Base-by-base conservation (phyloP, 1,140 invertebrate genomes). In the Rhizoglyphus robini region DNA sequence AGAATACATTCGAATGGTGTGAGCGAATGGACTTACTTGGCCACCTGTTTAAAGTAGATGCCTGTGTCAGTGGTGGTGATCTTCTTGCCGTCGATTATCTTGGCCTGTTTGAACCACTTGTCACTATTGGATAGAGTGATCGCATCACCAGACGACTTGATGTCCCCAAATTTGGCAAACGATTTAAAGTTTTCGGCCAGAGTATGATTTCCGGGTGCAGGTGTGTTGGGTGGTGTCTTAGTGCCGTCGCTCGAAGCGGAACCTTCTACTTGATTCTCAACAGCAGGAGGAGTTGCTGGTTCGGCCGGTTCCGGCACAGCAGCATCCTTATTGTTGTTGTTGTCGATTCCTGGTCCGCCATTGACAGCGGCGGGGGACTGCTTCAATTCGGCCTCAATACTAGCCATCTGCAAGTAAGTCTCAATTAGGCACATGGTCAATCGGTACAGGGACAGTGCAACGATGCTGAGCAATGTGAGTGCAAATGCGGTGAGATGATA, bases 41-140 rank as follows among this genome's bases (percentile, higher is more conserved):
- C 70, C 18, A 90, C 83, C 73, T 89, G 89, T 74, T 90, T 90
- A 74, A 90, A 92, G 72, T 85, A 83, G 49, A 92, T 91, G 31
- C 85, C 88, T 0, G 88, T 91, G 71, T 92, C 88, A 1, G 88
- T 91, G 0, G 77, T 77, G 8, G 89, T 90, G 65, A 90, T 86
- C 70, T 85, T 88, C 75, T 90, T 91, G 0, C 83, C 84, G 70
- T 92, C 90, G 60, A 94, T 87, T n/a, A 94, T 87, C 73, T 86
- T 86, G 0, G 90, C 90, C 73, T 94, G 90, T 70, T 92, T 93
- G 83, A 94, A 87, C 90, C 90, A 94, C 75, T 93, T 93, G 75
- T 94, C 90, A 71, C 87, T 88, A 74, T 92, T 89, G 25, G 86
- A 87, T 1, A 92, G 75, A 0, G 89, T 91, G 58, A 93, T 88